A percentile compares a stretch with the other conserved stretches of the same genome.
Conservation (phyloP, 2,797 vertebrate genomes). For the Tauraco hartlaubi region DNA sequence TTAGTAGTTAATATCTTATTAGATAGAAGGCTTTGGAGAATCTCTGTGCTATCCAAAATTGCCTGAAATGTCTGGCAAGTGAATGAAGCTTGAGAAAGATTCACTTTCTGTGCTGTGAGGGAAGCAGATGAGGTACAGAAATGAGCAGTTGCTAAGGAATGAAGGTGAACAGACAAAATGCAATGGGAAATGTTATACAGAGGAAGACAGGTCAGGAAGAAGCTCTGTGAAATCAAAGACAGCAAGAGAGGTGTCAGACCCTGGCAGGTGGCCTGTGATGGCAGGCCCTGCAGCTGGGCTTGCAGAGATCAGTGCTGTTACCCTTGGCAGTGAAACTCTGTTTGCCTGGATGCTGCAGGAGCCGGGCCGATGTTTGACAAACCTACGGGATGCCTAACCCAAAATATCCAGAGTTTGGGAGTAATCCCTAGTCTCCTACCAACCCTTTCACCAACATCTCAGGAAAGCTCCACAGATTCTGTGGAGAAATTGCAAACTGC, state of each 20-base stretch:
- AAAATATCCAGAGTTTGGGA: not conserved
- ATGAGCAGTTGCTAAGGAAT: not conserved
- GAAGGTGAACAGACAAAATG: not conserved
- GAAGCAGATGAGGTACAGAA: not conserved
- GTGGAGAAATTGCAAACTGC: not conserved
- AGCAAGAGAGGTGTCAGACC: not conserved
- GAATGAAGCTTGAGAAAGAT: not conserved
- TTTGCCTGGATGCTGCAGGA: not conserved
- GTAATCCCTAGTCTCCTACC: not conserved
- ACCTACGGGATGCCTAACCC: not conserved
- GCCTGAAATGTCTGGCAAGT: not conserved
- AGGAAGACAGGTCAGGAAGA: not conserved
- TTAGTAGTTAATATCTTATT: not conserved
- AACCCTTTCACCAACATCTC: not conserved
- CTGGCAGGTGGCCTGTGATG: not conserved
- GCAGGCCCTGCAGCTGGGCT: not conserved
- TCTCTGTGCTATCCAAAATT: not conserved
- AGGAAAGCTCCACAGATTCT: not conserved
- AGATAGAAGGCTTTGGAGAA: not conserved
- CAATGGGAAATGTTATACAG: not conserved
- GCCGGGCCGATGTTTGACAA: not conserved
- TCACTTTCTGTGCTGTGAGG: not conserved
- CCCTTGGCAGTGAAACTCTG: accelerated
- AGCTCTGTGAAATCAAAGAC: not conserved
- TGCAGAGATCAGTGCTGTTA: not conserved